phyloP scores from a whole-genome alignment of 2,113 vertebrate species.

The Australoheros scitulus region DNA sequence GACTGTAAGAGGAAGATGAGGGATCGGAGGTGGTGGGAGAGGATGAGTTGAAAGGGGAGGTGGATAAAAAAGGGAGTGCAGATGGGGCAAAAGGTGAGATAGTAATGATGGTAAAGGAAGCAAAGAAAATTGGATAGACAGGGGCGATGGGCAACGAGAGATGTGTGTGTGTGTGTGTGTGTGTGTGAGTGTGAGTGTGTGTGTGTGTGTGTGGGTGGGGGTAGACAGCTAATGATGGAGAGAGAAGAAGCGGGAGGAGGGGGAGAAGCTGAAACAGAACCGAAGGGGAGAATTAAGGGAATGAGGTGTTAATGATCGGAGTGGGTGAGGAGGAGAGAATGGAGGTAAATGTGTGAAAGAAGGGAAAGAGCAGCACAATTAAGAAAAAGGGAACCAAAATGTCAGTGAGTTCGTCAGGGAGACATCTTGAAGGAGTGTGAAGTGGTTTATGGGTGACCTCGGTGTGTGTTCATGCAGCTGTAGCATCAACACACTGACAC shows the following conservation, averaged over 20 bases:
- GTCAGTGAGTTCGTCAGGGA: conserved; percentile 39
- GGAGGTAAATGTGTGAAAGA: conserved; percentile 15
- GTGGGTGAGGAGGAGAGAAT: not conserved
- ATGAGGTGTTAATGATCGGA: conserved; percentile 52
- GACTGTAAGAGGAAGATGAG: conserved; percentile 24
- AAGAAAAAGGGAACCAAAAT: conserved; percentile 55
- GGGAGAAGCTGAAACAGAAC: not conserved
- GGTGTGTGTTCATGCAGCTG: not conserved
- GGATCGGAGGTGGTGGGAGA: not conserved
- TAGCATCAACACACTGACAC: conserved; percentile 11
- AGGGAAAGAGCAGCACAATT: conserved; percentile 50
- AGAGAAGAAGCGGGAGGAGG: conserved; percentile 10
- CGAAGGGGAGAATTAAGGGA: conserved; percentile 8
- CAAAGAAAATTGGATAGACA: conserved; percentile 13
- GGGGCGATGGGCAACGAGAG: not conserved
- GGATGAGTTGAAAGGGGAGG: conserved; percentile 19
- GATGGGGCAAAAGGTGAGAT: conserved; percentile 26
- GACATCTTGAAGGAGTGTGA: conserved; percentile 37
- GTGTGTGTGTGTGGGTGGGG: not conserved
- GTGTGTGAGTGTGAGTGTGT: no score
- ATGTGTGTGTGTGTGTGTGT: not conserved
- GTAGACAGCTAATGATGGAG: conserved; percentile 41
- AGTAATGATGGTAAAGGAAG: conserved; percentile 9
- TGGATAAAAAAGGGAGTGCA: not conserved
- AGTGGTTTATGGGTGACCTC: conserved; percentile 38